Evolutionary conservation across 1,140 invertebrate species (phyloP).

Genomic region (Pantala flavescens): DNA sequence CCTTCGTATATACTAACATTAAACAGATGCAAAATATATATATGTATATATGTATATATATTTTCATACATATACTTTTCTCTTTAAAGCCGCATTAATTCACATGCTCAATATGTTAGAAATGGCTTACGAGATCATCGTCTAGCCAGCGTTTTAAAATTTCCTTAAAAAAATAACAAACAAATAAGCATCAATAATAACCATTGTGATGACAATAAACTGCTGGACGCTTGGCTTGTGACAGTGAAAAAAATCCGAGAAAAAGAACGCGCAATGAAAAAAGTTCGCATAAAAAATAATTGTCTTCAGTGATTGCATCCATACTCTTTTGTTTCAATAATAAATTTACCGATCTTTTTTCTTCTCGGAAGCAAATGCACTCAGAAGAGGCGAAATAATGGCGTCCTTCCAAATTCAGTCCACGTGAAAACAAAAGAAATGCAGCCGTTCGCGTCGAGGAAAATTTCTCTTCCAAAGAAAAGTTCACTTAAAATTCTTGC

Average conservation of each 20-base stretch:
- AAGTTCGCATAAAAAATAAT: constrained; percentile 3
- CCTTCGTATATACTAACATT: not conserved
- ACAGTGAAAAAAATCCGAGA: not conserved
- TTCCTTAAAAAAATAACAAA: not conserved
- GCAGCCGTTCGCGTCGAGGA: not conserved
- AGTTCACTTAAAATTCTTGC: no score
- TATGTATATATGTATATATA: not conserved
- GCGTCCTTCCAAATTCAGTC: not conserved
- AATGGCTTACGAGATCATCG: not conserved
- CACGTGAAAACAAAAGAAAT: not conserved
- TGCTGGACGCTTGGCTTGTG: not conserved
- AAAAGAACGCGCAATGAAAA: not conserved
- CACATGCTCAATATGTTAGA: not conserved
- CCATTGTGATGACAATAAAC: not conserved
- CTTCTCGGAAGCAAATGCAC: not conserved
- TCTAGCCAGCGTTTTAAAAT: not conserved
- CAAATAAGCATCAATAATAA: not conserved
- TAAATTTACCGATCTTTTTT: not conserved
- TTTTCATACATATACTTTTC: not conserved
- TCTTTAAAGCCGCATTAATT: not conserved
- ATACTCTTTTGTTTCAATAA: not conserved
- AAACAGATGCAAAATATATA: not conserved
- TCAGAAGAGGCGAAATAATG: not conserved
- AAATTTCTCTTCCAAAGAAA: no score
- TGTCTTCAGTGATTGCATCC: not conserved